phyloP scores from a whole-genome alignment of 2,888 invertebrate species.

The Acronicta leporina region DNA sequence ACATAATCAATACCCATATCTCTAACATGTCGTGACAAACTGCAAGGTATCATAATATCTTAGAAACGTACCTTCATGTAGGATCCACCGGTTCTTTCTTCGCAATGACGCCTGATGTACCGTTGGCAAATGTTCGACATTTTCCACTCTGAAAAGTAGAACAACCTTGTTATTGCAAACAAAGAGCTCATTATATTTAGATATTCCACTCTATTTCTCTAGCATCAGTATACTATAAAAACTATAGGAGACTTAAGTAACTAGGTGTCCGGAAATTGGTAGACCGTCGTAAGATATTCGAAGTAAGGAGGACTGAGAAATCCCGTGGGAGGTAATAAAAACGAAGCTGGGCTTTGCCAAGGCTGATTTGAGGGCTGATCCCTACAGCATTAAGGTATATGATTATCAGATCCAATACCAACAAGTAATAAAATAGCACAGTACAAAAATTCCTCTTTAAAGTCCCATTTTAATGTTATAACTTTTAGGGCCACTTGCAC shows the following conservation, averaged over 20 bases:
- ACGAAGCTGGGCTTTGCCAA: constrained; percentile 1
- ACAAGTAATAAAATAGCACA: neutral
- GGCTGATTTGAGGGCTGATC: constrained; percentile 15
- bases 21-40: too few species aligned
- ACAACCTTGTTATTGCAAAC: constrained; percentile 56
- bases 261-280: constrained; percentile 36
- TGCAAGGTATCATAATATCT: too few species aligned
- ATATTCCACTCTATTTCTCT: constrained; percentile 4
- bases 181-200: constrained; percentile 42
- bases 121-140: constrained; percentile 85
- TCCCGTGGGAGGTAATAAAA: constrained; percentile 36
- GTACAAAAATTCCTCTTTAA: neutral
- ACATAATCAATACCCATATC: too few species aligned
- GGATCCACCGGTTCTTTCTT: constrained; percentile 78
- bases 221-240: constrained; percentile 31
- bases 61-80: constrained; percentile 81
- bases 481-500: too few species aligned
- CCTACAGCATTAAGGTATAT: constrained; percentile 10
- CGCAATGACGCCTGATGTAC: constrained; percentile 79
- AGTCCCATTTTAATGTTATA: neutral
- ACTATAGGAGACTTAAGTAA: constrained; percentile 27
- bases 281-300: constrained; percentile 30
- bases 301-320: constrained; percentile 25
- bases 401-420: constrained; percentile 3
- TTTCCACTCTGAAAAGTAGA: constrained; percentile 77